Evolutionary conservation across 2,888 invertebrate genomes (phyloP).

Genomic region (Drosophila paramelanica): DNA sequence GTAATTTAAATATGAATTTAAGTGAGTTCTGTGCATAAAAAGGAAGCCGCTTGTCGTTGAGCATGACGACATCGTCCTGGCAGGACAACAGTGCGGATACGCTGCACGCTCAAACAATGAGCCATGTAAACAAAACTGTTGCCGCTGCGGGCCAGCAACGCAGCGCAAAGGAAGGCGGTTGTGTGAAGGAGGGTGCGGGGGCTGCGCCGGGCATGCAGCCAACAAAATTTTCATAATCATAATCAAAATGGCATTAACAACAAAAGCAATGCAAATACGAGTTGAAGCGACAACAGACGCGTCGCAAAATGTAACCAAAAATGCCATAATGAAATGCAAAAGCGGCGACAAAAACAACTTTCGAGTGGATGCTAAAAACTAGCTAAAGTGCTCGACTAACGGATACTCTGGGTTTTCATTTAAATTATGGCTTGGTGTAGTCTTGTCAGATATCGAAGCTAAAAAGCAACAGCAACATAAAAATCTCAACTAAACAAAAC

Average conservation of each 20-base stretch:
- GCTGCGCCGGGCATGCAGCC: constrained; percentile 51
- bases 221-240: constrained; percentile 79
- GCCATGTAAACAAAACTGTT: constrained; percentile 77
- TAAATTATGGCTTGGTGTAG: too few relatives aligned
- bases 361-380: constrained; percentile 17
- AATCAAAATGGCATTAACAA: constrained; percentile 81
- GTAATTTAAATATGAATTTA: constrained; percentile 78
- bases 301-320: constrained; percentile 75
- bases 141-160: constrained; percentile 44
- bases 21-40: constrained; percentile 53
- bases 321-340: constrained; percentile 75
- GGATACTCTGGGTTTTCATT: constrained; percentile 1
- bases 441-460: too few relatives aligned
- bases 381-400: not conserved
- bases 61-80: constrained; percentile 44
- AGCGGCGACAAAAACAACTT: constrained; percentile 52
- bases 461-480: too few relatives aligned
- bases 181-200: not conserved
- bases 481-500: too few relatives aligned
- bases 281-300: constrained; percentile 70
- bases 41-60: constrained; percentile 36
- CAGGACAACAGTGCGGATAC: constrained; percentile 67
- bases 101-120: constrained; percentile 75
- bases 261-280: constrained; percentile 78
- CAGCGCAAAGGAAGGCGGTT: not conserved